These are phyloP conservation scores for Athalia cordata DNA, from an alignment of 2,888 invertebrate genomes.

Conservation along the genomic window DNA sequence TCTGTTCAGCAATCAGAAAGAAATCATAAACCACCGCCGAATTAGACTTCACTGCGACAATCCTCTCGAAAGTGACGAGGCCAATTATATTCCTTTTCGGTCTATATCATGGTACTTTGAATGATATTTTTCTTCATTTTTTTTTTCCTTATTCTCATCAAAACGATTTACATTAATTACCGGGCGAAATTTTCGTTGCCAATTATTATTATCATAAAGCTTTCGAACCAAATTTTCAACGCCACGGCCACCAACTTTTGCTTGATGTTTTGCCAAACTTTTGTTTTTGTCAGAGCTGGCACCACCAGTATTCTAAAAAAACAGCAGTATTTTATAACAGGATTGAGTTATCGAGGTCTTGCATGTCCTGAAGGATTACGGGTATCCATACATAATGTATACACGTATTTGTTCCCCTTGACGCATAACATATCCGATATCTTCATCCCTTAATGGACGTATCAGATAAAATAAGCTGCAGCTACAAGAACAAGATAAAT, in stretches of 20 bases:
- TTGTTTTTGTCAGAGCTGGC: conserved; percentile 14
- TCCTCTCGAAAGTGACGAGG: conserved; percentile 9
- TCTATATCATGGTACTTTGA: background rate
- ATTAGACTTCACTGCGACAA: background rate
- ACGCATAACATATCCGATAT: conserved; percentile 7
- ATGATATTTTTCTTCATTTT: background rate
- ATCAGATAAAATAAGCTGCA: background rate
- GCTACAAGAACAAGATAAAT: background rate
- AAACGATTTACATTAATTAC: conserved; percentile 20
- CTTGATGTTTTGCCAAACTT: conserved; percentile 23
- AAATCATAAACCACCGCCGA: conserved; percentile 9
- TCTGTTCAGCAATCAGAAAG: conserved; percentile 6
- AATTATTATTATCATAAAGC: conserved; percentile 4
- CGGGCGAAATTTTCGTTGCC: no score
- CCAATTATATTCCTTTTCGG: conserved; percentile 16
- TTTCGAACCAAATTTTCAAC: conserved; percentile 23
- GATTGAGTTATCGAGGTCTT: conserved; percentile 33
- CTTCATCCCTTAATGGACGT: background rate
- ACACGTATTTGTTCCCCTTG: background rate
- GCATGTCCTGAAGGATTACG: background rate
- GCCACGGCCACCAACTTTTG: background rate
- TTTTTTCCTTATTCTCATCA: background rate
- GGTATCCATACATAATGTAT: conserved; percentile 1
- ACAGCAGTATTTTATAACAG: conserved; percentile 11
- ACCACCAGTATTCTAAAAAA: conserved; percentile 9